Evolutionary conservation across 2,113 vertebrate genomes (phyloP), one percentile per base, ranked within the genome.

Genomic region (Noctilio leporinus): DNA sequence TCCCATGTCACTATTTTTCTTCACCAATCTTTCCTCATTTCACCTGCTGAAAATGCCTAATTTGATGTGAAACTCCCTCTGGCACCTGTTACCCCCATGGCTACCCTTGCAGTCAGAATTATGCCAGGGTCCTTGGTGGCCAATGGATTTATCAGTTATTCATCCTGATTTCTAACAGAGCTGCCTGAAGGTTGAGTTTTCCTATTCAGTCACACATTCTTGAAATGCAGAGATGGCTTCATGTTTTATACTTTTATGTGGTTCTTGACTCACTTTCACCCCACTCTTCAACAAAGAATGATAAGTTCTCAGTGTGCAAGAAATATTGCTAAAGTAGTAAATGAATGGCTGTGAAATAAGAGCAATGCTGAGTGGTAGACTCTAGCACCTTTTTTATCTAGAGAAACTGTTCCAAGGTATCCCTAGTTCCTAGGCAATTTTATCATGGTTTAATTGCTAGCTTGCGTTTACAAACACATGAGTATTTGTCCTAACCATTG

Each of bases 391-490:
- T 0, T 0, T 59, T 73, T 45, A 40, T 2, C 43, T 17, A 47
- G 11, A 80, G 70, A 73, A 86, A 64, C 4, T 33, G 3, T 11
- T 19, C 17, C 1, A 2, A 69, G 57, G 7, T 24, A 89, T 85
- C 30, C 19, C 3, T 47, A 0, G 45, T 88, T 7, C 40, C 65
- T 70, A 11, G 33, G 30, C 8, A 70, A 16, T 59, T 7, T 72
- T 51, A 47, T 40, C 53, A 35, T 40, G 2, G 14, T 87, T 94
- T 65, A 78, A 49, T 73, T 85, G 55, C 45, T 96, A 81, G 30
- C 40, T 22, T 28, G 10, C 26, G 92, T 83, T 88, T 81, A 19
- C 30, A 92, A 75, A 80, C 1, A 81, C 26, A 81, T 28, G 6
- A 81, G 15, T 40, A 33, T 72, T 45, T 77, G 9, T 87, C 10